Base-by-base conservation (phyloP, 2,113 vertebrate genomes). In the Picathartes gymnocephalus region DNA sequence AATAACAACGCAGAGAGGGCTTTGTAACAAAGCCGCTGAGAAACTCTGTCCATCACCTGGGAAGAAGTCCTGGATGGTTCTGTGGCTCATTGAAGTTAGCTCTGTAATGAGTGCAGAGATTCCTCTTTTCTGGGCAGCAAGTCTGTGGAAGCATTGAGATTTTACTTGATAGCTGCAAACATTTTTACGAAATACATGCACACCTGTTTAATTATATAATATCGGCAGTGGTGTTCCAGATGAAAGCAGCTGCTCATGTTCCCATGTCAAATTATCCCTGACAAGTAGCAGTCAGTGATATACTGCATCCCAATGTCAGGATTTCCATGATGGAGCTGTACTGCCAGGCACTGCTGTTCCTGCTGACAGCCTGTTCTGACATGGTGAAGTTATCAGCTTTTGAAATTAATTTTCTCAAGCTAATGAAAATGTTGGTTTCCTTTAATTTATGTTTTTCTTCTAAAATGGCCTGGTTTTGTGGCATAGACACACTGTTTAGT, bases 241-340 rank as follows among this genome's bases (percentile, higher is more conserved):
- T 58, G 48, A 80, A 88, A 66, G 39, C 57, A 81, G 65, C 66
- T 77, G 48, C 73, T 92, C 82, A 5, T 84, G 37, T 81, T 78
- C 92, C 87, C 50, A 40, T 80, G 53, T 95, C 76, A 89, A 39
- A 85, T 95, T 85, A 85, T 47, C 24, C 11, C 33, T 92, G 82
- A 61, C 89, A 86, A 90, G 57, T 50, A 87, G 58, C 42, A 90
- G 53, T n/a, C 81, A 85, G 71, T 65, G 88, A 78, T 88, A 88
- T 86, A 88, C 81, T 92, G 79, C 6, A 28, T 42, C 51, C 57
- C 24, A 7, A 1, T 62, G 70, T 31, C 92, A 77, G 24, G 54
- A 58, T 73, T 93, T 91, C 61, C 21, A 2, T 76, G 73, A 24
- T 72, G 51, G 58, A 82, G 25, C 85, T 0, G 0, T 62, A 85